Conservation (phyloP, 2,888 invertebrate genomes). For the Andricus quercusramuli region DNA sequence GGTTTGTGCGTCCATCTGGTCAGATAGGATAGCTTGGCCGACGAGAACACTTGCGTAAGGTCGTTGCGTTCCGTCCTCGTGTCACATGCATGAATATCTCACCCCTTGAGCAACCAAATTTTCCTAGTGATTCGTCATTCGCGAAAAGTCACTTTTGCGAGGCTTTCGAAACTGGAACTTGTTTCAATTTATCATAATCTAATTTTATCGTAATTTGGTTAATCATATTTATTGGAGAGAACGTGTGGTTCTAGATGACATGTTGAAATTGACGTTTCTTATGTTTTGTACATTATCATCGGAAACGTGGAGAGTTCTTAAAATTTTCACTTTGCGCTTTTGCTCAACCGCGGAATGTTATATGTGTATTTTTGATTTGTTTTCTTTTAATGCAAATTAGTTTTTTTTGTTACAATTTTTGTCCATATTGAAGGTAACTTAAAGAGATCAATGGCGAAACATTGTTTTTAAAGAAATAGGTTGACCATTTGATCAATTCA, state of each 20-base stretch:
- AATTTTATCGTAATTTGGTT: background rate
- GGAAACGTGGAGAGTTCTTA: too few species aligned
- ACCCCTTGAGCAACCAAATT: background rate
- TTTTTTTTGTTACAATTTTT: too few species aligned
- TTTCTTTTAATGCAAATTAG: too few species aligned
- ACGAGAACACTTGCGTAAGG: conserved; percentile 38
- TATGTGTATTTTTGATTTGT: too few species aligned
- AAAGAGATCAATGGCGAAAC: too few species aligned
- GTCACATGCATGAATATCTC: conserved; percentile 48
- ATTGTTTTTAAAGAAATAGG: too few species aligned
- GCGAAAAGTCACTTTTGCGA: background rate
- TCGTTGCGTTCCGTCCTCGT: conserved; percentile 45
- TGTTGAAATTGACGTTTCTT: background rate
- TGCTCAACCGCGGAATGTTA: too few species aligned
- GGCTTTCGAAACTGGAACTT: background rate
- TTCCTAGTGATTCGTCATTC: background rate
- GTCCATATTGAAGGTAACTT: too few species aligned
- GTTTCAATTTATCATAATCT: background rate
- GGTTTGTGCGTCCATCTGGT: conserved; percentile 32
- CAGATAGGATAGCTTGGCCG: conserved; percentile 43
- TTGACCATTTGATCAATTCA: too few species aligned
- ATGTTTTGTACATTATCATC: too few species aligned
- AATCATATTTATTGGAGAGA: background rate
- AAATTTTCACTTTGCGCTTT: too few species aligned
- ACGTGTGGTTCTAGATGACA: background rate